A percentile compares a stretch with the other conserved stretches of the same genome.
Conservation (phyloP, 2,113 vertebrate species). For the Oreochromis spilurus region DNA sequence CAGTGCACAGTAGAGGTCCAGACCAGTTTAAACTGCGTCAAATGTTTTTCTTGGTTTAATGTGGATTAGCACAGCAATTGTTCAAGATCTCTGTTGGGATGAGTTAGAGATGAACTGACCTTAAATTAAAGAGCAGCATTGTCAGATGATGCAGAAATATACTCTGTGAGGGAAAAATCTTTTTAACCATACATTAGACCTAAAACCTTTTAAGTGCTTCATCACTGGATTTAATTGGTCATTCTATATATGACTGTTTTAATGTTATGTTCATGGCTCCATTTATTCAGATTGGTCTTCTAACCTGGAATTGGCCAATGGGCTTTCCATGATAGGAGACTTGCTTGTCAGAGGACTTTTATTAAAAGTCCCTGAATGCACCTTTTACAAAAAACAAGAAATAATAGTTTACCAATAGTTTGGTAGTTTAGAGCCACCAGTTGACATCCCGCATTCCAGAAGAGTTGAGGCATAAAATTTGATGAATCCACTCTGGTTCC, state of each 20-base stretch:
- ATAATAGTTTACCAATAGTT: conserved; percentile 80
- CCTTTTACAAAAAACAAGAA: background rate
- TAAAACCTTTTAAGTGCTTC: background rate
- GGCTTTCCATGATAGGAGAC: background rate
- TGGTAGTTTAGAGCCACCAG: conserved; percentile 98
- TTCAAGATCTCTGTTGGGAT: background rate
- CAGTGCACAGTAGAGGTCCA: background rate
- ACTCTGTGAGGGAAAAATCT: background rate
- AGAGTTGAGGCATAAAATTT: conserved; percentile 98
- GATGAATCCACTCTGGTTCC: conserved; percentile 96
- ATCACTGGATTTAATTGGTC: background rate
- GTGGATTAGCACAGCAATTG: background rate
- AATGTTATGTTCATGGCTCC: background rate
- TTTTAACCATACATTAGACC: background rate
- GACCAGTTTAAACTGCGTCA: background rate
- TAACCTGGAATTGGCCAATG: background rate
- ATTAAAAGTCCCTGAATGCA: background rate
- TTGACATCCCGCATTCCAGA: conserved; percentile 97
- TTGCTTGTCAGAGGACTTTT: background rate
- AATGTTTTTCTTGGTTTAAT: background rate
- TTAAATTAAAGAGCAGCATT: background rate
- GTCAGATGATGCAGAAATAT: background rate
- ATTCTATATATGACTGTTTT: background rate
- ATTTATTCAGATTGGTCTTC: background rate
- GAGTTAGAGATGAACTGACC: background rate